Conservation (phyloP, 2,113 vertebrate species). For the Gnathonemus echidnorhynchus region DNA sequence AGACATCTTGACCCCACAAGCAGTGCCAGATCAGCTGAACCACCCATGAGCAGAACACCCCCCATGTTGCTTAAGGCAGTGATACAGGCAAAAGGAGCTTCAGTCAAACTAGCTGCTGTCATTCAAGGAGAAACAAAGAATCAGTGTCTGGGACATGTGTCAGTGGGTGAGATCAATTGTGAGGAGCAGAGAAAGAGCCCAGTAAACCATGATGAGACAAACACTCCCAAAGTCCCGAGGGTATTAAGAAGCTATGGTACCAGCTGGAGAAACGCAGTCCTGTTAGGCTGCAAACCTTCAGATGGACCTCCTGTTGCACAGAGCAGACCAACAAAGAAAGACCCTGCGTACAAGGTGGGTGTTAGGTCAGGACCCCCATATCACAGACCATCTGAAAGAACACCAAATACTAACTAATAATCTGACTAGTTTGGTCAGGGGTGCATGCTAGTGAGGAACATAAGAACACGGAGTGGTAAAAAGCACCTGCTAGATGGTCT, state of each 20-base stretch:
- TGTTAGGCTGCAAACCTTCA: background rate
- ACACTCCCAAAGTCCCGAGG: background rate
- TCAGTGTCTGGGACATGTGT: background rate
- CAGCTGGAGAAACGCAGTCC: conserved; percentile 2
- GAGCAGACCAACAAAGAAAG: background rate
- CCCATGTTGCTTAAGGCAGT: background rate
- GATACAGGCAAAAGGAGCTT: background rate
- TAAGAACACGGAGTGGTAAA: background rate
- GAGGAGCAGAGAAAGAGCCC: background rate
- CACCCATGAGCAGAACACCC: background rate
- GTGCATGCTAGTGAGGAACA: background rate
- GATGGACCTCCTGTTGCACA: background rate
- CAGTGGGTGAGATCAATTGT: background rate
- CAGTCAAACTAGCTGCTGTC: background rate
- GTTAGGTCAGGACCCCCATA: background rate
- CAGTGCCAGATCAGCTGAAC: background rate
- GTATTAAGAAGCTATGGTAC: background rate
- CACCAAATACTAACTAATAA: background rate
- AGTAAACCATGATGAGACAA: background rate
- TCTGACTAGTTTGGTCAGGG: background rate
- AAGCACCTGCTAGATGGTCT: background rate
- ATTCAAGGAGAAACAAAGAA: background rate
- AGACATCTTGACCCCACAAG: background rate
- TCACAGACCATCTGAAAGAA: background rate
- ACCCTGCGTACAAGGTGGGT: background rate